Evolutionary conservation across 1,140 invertebrate species (phyloP), one percentile per base, ranked within the genome.

Genomic region (Colletes latitarsis): DNA sequence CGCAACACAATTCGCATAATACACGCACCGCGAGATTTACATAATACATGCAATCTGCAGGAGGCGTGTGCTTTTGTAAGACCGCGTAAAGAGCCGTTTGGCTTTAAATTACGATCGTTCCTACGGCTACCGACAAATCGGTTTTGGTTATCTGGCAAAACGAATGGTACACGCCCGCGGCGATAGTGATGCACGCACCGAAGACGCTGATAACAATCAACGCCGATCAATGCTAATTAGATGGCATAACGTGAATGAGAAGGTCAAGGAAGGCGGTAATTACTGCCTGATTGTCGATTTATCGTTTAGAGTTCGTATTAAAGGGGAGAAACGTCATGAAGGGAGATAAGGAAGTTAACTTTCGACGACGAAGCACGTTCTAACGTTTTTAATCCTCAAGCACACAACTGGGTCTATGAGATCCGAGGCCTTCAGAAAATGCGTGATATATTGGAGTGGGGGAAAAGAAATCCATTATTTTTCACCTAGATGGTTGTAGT

Each of bases 191-290:
- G 46, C 43, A 9, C 39, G 14, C 4, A 30, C 8, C 67, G 49
- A 55, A 53, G 68, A 70, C 12, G 6, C 15, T n/a, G 57, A 81
- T 81, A 82, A 58, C 71, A 21, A 80, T 80, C 78, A 46, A 62
- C 30, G 17, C 39, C 19, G 64, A 77, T 77, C 53, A 17, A 21
- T 63, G 46, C 53, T 83, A 83, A 81, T 83, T 81, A 68, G 57
- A 57, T 52, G 39, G 17, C 9, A 60, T 57, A 14, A 62, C 8
- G 6, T 12, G 46, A n/a, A 14, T 21, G 10, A 30, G 6, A n/a
- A 46, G 66, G 69, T 69, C 66, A 19, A 15, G 49, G n/a, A 69
- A 62, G 57, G 14, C 9, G 57, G 6, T 72, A 72, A 78, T 78
- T 78, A 46, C 4, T 30, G 12, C 10, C 12, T 14, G 15, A 69